These are phyloP conservation scores for Crenuchus spilurus DNA, from an alignment of 2,797 vertebrate genomes.

Conservation along the genomic window DNA sequence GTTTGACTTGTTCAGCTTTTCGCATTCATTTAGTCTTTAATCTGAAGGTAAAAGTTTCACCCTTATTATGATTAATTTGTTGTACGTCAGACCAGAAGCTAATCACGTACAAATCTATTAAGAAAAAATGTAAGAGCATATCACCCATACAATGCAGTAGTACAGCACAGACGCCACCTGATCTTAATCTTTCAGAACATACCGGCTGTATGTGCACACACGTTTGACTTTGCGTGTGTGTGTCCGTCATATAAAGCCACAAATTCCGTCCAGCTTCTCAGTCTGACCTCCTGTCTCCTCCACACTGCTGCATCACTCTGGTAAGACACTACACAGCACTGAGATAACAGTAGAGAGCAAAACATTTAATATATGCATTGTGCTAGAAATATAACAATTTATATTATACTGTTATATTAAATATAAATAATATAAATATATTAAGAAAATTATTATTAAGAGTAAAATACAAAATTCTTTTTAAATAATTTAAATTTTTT, in stretches of 20 bases:
- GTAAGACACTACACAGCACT: background rate
- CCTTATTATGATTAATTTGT: background rate
- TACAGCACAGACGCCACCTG: background rate
- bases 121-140: conserved; percentile 13
- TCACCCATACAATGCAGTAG: conserved; percentile 6
- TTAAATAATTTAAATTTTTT: too few relatives aligned
- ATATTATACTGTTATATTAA: background rate
- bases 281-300: conserved; percentile 3
- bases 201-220: background rate
- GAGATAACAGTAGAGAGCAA: background rate
- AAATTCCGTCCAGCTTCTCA: background rate
- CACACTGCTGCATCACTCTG: background rate
- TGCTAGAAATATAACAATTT: background rate
- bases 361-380: too few relatives aligned
- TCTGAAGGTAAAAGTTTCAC: background rate
- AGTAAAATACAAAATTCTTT: too few relatives aligned
- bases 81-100: background rate
- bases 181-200: conserved; percentile 14
- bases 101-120: conserved; percentile 4
- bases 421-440: too few relatives aligned
- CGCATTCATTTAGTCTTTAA: background rate
- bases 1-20: background rate
- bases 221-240: background rate
- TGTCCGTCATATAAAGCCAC: conserved; percentile 28
- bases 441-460: too few relatives aligned